These are phyloP conservation scores for Crocidura indochinensis DNA, from an alignment of 2,797 vertebrate species.

Conservation along the genomic window DNA sequence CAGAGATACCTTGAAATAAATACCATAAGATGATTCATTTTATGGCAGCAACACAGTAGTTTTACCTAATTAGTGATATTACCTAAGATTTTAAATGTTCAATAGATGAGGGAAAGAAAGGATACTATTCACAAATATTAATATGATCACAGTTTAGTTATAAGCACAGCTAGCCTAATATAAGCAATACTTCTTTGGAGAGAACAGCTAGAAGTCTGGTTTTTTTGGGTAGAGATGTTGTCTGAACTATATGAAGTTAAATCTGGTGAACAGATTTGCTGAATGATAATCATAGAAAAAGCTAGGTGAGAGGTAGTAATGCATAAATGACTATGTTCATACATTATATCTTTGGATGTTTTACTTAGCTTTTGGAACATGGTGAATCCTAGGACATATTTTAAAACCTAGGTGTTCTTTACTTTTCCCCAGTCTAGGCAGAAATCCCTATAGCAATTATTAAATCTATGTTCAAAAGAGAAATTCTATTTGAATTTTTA, in stretches of 20 bases:
- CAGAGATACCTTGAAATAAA: constrained; percentile 43
- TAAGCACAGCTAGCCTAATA: constrained; percentile 22
- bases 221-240: not conserved
- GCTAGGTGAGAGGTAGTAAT: no score
- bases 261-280: not conserved
- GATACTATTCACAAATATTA: constrained; percentile 12
- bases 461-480: not conserved
- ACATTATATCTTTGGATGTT: not conserved
- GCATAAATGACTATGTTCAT: not conserved
- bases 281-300: not conserved
- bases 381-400: not conserved
- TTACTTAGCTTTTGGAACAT: constrained; percentile 5
- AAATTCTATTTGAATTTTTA: constrained; percentile 19
- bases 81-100: constrained; percentile 55
- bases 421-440: not conserved
- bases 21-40: constrained; percentile 26
- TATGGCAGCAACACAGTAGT: not conserved
- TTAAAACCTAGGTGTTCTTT: constrained; percentile 22
- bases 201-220: not conserved
- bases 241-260: not conserved
- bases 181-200: not conserved
- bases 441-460: not conserved
- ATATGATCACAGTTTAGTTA: constrained; percentile 53
- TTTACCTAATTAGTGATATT: constrained; percentile 34
- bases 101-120: constrained; percentile 11